Evolutionary conservation across 1,140 invertebrate genomes (phyloP).

Genomic region (Cryptotermes secundus): DNA sequence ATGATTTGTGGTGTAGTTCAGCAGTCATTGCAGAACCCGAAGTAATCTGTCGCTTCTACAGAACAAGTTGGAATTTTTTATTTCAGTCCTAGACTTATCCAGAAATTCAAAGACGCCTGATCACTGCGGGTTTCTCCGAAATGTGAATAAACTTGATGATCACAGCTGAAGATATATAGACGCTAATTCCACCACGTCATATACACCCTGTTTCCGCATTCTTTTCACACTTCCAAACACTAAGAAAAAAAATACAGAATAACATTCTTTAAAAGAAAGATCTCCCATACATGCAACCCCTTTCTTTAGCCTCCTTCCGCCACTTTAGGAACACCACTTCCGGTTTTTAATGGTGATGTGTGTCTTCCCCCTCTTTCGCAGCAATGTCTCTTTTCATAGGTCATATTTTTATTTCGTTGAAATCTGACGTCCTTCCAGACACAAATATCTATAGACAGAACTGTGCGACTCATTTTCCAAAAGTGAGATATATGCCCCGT

Average conservation of each 20-base stretch:
- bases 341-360: constrained; percentile 4
- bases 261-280: not conserved
- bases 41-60: no score
- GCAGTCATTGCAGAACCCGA: no score
- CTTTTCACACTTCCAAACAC: not conserved
- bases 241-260: not conserved
- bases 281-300: not conserved
- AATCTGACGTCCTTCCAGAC: not conserved
- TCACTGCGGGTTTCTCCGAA: no score
- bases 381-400: not conserved
- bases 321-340: constrained; percentile 3
- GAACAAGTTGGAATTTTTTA: no score
- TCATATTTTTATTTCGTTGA: constrained; percentile 1
- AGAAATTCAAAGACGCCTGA: no score
- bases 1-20: no score
- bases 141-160: no score
- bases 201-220: not conserved
- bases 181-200: no score
- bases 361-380: not conserved
- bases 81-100: no score
- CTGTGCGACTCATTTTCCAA: not conserved
- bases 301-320: not conserved
- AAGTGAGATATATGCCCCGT: not conserved
- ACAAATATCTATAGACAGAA: not conserved
- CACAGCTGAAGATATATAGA: no score